phyloP scores from a whole-genome alignment of 2,888 invertebrate genomes.

The Pelosia muscerda region DNA sequence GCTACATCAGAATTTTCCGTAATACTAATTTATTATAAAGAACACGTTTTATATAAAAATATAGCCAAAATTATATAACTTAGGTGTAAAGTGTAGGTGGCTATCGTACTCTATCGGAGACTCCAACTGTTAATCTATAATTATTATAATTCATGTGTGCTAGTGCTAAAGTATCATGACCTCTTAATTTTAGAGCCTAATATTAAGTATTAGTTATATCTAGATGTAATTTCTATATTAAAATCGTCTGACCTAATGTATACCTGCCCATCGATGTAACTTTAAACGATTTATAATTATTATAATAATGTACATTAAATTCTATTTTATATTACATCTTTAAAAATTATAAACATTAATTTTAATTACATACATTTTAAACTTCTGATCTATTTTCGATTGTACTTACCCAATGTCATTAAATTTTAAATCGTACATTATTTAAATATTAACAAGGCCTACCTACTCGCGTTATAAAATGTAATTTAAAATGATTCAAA shows the following conservation, averaged over 20 bases:
- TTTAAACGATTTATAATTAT: constrained; percentile 68
- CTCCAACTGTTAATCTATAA: constrained; percentile 61
- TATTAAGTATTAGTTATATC: constrained; percentile 56
- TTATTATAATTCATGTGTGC: constrained; percentile 60
- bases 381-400: constrained; percentile 67
- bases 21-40: constrained; percentile 62
- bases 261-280: constrained; percentile 62
- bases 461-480: constrained; percentile 73
- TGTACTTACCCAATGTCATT: constrained; percentile 70
- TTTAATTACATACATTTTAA: constrained; percentile 75
- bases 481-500: constrained; percentile 78
- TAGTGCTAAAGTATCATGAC: constrained; percentile 66
- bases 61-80: constrained; percentile 69
- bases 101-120: constrained; percentile 62
- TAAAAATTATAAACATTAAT: constrained; percentile 74
- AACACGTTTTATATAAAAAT: constrained; percentile 58
- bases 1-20: constrained; percentile 76
- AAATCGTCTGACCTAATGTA: constrained; percentile 58
- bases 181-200: constrained; percentile 77
- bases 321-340: constrained; percentile 78
- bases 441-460: constrained; percentile 76
- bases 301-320: constrained; percentile 75
- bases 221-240: constrained; percentile 57
- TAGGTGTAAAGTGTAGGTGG: constrained; percentile 67
- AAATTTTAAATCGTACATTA: constrained; percentile 74